Percentiles rank a stretch among this genome's conserved stretches.
These are phyloP conservation scores for Carcina quercana DNA, from an alignment of 2,888 invertebrate genomes.

Conservation along the genomic window DNA sequence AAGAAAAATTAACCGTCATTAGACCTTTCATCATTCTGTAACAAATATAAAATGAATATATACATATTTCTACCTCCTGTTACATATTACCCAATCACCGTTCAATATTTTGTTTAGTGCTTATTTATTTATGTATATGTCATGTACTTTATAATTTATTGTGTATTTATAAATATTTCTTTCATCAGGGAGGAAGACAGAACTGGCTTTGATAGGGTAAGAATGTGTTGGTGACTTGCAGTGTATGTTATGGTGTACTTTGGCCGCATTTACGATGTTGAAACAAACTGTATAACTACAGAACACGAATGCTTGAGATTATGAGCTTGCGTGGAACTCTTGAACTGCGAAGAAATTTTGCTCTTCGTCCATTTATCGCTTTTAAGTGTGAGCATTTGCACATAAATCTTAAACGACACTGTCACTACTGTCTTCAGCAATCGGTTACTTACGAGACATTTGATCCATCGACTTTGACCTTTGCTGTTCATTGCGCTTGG, in stretches of 20 bases:
- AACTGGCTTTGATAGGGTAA: constrained; percentile 74
- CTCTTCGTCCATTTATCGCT: constrained; percentile 39
- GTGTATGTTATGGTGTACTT: constrained; percentile 47
- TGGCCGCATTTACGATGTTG: constrained; percentile 41
- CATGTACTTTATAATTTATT: no score
- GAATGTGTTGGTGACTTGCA: constrained; percentile 62
- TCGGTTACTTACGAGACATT: constrained; percentile 16
- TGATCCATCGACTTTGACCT: constrained; percentile 23
- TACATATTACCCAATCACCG: constrained; percentile 22
- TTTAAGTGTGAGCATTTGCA: constrained; percentile 42
- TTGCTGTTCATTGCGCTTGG: constrained; percentile 47
- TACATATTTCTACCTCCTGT: constrained; percentile 27
- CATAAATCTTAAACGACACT: constrained; percentile 18
- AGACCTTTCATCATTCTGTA: constrained; percentile 4
- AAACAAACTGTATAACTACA: constrained; percentile 21
- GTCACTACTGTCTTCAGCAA: no score
- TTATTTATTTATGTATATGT: constrained; percentile 16
- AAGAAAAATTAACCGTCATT: constrained; percentile 5
- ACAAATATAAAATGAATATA: constrained; percentile 1
- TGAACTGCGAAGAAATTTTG: constrained; percentile 30
- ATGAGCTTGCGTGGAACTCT: constrained; percentile 31
- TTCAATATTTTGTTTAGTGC: constrained; percentile 22
- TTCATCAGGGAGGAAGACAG: constrained; percentile 76
- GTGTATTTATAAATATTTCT: constrained; percentile 53
- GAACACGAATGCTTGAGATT: constrained; percentile 20